Base-by-base conservation (phyloP, 1,140 invertebrate genomes). In the Sipha flava region DNA sequence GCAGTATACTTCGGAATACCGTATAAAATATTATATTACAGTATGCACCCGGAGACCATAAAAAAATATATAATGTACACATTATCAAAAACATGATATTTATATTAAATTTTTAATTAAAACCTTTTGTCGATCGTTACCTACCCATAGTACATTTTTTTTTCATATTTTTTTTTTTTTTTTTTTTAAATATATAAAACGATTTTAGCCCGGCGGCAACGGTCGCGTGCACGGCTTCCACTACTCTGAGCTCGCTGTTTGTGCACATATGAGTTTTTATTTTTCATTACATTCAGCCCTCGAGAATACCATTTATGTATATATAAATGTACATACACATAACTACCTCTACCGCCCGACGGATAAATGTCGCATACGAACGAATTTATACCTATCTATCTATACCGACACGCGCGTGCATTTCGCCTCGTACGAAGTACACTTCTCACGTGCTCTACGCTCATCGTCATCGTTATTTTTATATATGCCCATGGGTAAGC, bases 61-160 rank as follows among this genome's bases (percentile, higher is more conserved):
- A 26, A 57, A 4, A 16, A 29, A 29, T 14, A 29, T 14, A 57
- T n/a, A 57, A 57, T 26, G 23, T 10, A 26, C 18, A 49, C 9
- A 49, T 23, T 7, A 5, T 29, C 54, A 6, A 57, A 57, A 29
- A 29, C 23, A 57, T 6, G 5, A 6, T 57, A 57, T 57, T 57
- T 29, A 57, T 57, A 57, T 57, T 29, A 62, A 10, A 62, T 34
- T 66, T 66, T 66, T 66, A 66, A 66, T 66, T 66, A 66, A 66
- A 66, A 66, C 12, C 4, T n/a, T 40, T 66, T 23, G 34, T 40
- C 59, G 47, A 49, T n/a, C 12, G 18, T 49, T 4, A 12, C 14
- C 1, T 12, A 12, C 9, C 9, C 1, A 43, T 43, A n/a, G 2
- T n/a, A 49, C n/a, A 49, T 37, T 21, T 1, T 40, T 26, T 16